These are phyloP conservation scores for Meles meles DNA, from an alignment of 2,113 vertebrate species.

Conservation along the genomic window DNA sequence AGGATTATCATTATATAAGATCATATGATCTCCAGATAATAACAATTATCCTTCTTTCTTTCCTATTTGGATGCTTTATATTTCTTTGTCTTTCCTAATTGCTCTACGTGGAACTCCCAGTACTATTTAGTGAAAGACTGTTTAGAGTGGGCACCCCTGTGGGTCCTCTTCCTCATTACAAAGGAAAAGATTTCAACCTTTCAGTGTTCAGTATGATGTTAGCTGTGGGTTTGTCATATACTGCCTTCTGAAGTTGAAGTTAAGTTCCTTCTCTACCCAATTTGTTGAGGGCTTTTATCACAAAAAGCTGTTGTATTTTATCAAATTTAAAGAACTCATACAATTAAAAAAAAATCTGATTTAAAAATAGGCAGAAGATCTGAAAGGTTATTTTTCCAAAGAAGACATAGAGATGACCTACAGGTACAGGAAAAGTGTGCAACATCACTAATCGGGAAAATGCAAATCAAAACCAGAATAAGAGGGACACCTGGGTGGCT, in stretches of 20 bases:
- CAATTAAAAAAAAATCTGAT: neutral
- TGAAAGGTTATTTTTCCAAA: neutral
- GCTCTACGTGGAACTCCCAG: neutral
- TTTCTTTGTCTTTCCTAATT: neutral
- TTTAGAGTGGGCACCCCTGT: neutral
- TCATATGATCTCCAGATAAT: neutral
- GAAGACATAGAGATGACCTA: neutral
- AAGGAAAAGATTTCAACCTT: neutral
- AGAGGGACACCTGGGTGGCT: too few relatives aligned
- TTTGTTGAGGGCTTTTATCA: neutral
- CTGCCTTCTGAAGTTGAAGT: neutral
- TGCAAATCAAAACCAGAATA: neutral
- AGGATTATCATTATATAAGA: neutral
- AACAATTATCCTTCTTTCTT: neutral
- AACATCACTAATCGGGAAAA: neutral
- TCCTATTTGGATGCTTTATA: neutral
- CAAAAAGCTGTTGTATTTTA: neutral
- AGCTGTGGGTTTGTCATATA: neutral
- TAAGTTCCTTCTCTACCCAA: neutral
- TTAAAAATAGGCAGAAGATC: neutral
- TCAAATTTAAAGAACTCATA: neutral
- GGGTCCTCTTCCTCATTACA: neutral
- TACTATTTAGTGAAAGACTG: neutral
- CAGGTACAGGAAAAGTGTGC: neutral
- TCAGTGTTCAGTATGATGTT: neutral